Conservation (phyloP, 2,797 vertebrate genomes). For the Myotis myotis region DNA sequence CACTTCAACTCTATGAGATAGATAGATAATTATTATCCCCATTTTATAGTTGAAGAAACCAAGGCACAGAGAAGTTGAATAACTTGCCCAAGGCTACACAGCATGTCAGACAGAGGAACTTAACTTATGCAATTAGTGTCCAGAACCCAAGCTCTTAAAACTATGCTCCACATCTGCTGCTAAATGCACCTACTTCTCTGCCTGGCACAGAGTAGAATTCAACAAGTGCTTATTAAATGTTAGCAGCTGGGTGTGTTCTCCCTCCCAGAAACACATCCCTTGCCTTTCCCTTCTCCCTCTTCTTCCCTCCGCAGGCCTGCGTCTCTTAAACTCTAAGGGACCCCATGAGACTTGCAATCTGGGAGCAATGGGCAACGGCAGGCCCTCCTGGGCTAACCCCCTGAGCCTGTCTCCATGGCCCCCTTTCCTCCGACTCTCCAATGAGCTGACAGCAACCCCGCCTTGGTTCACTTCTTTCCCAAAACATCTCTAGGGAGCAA, state of each 20-base stretch:
- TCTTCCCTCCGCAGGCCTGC: not conserved
- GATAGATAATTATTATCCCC: not conserved
- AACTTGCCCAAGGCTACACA: not conserved
- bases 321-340: not conserved
- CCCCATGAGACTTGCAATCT: not conserved
- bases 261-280: not conserved
- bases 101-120: not conserved
- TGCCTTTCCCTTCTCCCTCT: not conserved
- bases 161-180: not conserved
- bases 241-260: not conserved
- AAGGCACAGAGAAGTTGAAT: not conserved
- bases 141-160: not conserved
- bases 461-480: not conserved
- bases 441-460: not conserved
- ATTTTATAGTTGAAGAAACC: constrained; percentile 5
- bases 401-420: not conserved
- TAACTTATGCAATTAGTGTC: not conserved
- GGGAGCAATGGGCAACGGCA: not conserved
- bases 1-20: not conserved
- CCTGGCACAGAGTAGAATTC: constrained; percentile 44
- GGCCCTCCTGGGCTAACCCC: not conserved
- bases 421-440: not conserved
- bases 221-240: constrained; percentile 41
- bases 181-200: not conserved
- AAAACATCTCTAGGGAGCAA: not conserved